Percentiles rank a stretch among this genome's conserved stretches.
These are phyloP conservation scores for Macrosiphum euphorbiae DNA, from an alignment of 2,888 invertebrate species.

Conservation along the genomic window DNA sequence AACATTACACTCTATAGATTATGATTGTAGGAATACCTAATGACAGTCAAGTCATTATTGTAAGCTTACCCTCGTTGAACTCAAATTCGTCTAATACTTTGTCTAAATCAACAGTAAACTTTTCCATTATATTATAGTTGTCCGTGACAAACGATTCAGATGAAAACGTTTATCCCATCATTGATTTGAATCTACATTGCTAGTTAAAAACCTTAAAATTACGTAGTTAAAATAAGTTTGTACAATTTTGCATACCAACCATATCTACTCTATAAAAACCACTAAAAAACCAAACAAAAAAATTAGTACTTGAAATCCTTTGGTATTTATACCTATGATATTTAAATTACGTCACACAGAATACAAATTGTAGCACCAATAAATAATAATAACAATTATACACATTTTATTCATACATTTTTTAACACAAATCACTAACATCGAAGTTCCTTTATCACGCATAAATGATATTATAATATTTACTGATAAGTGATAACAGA, in stretches of 20 bases:
- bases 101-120: conserved; percentile 82
- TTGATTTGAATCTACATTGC: not conserved
- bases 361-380: not conserved
- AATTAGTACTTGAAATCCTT: not conserved
- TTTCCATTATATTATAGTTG: conserved; percentile 72
- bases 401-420: conserved; percentile 32
- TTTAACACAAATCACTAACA: conserved; percentile 35
- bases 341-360: conserved; percentile 40
- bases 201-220: not conserved
- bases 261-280: not conserved
- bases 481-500: conserved; percentile 36
- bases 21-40: not conserved
- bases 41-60: not conserved
- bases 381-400: conserved; percentile 12
- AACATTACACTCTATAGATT: not conserved
- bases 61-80: conserved; percentile 76
- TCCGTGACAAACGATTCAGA: conserved; percentile 5
- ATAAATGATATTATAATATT: not conserved
- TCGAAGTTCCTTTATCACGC: conserved; percentile 24
- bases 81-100: conserved; percentile 89
- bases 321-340: not conserved
- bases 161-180: conserved; percentile 51
- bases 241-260: not conserved
- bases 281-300: not conserved
- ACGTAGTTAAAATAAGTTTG: not conserved